A percentile compares a stretch with the other conserved stretches of the same genome.
Evolutionary conservation across 37 sponge, comb jelly and placozoan genomes (phyloP).

Genomic region (Cliona cf. orientalis): DNA sequence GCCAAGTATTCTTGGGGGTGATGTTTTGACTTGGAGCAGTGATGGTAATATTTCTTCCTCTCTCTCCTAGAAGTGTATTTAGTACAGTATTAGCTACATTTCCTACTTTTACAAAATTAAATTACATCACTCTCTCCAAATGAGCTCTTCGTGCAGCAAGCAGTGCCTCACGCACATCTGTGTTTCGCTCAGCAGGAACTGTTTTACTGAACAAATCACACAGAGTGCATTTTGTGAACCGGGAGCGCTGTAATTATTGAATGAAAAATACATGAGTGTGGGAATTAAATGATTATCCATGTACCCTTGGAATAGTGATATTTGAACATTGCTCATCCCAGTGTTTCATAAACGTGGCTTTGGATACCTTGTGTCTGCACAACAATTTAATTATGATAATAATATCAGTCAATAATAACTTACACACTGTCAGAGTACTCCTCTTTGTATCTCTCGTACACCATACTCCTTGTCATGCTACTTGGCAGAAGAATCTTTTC

Average conservation of each 20-base stretch:
- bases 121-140: slow-evolving; percentile 20
- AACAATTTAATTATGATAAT: too few relatives aligned
- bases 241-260: slow-evolving; percentile 7
- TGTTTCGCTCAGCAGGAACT: slow-evolving; percentile 9
- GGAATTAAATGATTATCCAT: background rate
- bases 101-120: background rate
- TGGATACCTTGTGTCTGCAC: too few relatives aligned
- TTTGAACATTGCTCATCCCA: background rate
- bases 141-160: background rate
- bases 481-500: slow-evolving; percentile 11
- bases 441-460: slow-evolving; percentile 4
- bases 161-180: slow-evolving; percentile 7
- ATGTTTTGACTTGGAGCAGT: slow-evolving; percentile 22
- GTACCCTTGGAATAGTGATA: slow-evolving; percentile 31
- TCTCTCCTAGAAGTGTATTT: background rate
- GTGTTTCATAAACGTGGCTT: slow-evolving; percentile 8
- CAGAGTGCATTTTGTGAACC: slow-evolving; percentile 19
- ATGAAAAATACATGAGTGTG: background rate
- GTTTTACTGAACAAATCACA: slow-evolving; percentile 7
- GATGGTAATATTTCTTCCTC: slow-evolving; percentile 18
- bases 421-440: slow-evolving; percentile 13
- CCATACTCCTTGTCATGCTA: background rate
- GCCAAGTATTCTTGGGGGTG: slow-evolving; percentile 7
- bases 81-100: background rate
- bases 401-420: too few relatives aligned